Evolutionary conservation across 2,797 vertebrate genomes (phyloP).

Genomic region (Tokudaia tokunoshimensis): DNA sequence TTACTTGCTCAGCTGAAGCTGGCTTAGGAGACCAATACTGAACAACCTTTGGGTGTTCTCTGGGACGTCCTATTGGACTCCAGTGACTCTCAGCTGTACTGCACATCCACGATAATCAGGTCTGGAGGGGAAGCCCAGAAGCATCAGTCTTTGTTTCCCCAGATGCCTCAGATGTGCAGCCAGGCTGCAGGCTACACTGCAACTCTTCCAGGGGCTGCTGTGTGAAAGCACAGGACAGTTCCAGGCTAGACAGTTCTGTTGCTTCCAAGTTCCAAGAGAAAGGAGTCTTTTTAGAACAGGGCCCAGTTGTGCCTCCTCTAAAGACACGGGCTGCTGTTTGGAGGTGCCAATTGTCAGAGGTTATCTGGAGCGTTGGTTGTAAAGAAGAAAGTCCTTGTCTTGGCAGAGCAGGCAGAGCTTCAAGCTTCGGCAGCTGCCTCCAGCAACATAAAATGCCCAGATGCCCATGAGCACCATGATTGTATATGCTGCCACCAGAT

Average conservation of each 20-base stretch:
- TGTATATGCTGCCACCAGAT: constrained; percentile 89
- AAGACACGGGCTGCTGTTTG: constrained; percentile 47
- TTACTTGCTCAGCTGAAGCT: constrained; percentile 34
- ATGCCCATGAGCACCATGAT: constrained; percentile 89
- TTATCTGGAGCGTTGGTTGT: constrained; percentile 92
- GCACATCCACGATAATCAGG: neutral
- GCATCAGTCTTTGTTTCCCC: neutral
- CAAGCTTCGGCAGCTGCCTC: constrained; percentile 91
- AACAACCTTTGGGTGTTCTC: neutral
- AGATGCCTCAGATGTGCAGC: neutral
- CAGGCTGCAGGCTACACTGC: neutral
- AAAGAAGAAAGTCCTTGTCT: constrained; percentile 92
- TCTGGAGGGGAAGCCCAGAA: neutral
- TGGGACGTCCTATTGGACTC: neutral
- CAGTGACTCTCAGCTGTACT: neutral
- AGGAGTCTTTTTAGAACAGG: constrained; percentile 66
- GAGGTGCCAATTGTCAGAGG: constrained; percentile 23
- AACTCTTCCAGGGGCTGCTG: constrained; percentile 33
- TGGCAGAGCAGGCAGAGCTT: constrained; percentile 91
- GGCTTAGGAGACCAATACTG: neutral
- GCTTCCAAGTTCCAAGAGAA: constrained; percentile 51
- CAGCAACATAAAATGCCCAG: constrained; percentile 91
- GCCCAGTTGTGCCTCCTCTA: constrained; percentile 71
- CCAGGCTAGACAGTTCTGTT: neutral
- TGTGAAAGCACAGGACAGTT: constrained; percentile 30